Percentiles rank a stretch among this genome's conserved stretches.
Conservation (phyloP, 2,113 vertebrate genomes). For the Dipodomys merriami region DNA sequence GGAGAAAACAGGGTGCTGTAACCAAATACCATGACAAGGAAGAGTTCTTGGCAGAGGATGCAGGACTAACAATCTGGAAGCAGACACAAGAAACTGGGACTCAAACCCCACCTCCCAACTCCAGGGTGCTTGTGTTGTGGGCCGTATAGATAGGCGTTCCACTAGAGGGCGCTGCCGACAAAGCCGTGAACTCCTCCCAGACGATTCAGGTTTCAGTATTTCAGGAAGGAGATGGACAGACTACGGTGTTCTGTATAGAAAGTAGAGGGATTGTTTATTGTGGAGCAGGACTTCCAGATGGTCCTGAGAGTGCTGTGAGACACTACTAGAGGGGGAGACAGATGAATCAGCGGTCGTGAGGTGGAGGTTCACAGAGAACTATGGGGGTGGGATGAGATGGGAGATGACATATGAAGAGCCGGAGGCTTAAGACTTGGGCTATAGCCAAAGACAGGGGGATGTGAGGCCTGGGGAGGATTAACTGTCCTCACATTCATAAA, state of each 20-base stretch:
- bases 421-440: constrained; percentile 65
- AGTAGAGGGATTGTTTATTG: background rate
- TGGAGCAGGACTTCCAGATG: background rate
- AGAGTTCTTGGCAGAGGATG: constrained; percentile 70
- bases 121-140: constrained; percentile 46
- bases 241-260: background rate
- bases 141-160: background rate
- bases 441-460: constrained; percentile 72
- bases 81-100: constrained; percentile 70
- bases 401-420: constrained; percentile 52
- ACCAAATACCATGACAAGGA: constrained; percentile 71
- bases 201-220: constrained; percentile 68
- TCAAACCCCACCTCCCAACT: constrained; percentile 79
- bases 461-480: constrained; percentile 75
- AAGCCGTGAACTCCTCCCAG: constrained; percentile 53
- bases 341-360: background rate
- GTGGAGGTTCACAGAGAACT: background rate
- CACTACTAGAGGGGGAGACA: background rate
- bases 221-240: constrained; percentile 7
- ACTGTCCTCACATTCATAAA: constrained; percentile 78
- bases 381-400: background rate
- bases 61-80: constrained; percentile 72
- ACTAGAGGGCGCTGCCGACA: constrained; percentile 73
- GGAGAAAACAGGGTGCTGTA: constrained; percentile 65
- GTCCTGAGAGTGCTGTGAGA: background rate